These are phyloP conservation scores for Apotomis betuletana DNA, from an alignment of 2,888 invertebrate species.

Conservation along the genomic window DNA sequence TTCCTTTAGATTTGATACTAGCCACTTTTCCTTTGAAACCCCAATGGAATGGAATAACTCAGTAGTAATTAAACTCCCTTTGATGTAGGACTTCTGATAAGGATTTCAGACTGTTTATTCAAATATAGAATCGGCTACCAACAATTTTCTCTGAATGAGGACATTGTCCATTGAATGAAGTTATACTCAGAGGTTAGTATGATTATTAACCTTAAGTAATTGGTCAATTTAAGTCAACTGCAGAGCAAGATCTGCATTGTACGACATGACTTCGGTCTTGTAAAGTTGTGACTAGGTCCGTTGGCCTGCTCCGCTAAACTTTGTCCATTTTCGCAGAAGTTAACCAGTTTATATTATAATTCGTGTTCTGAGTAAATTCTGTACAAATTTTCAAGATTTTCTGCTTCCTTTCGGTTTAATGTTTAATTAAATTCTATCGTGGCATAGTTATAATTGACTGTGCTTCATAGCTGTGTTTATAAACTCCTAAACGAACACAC, in stretches of 20 bases:
- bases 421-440: neutral
- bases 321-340: slow-evolving; percentile 31
- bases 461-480: too few species aligned
- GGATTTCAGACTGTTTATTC: neutral
- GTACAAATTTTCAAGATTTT: neutral
- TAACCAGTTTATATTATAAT: slow-evolving; percentile 29
- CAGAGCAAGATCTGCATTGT: slow-evolving; percentile 37
- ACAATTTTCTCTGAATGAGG: slow-evolving; percentile 10
- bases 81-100: neutral
- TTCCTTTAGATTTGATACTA: neutral
- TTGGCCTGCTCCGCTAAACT: slow-evolving; percentile 21
- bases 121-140: neutral
- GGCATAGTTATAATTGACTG: too few species aligned
- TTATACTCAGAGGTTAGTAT: slow-evolving; percentile 26
- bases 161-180: slow-evolving; percentile 25
- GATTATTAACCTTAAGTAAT: slow-evolving; percentile 40
- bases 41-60: neutral
- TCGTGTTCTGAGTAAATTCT: slow-evolving; percentile 10
- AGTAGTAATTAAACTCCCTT: neutral
- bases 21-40: neutral
- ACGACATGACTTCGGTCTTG: slow-evolving; percentile 22
- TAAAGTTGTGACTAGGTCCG: slow-evolving; percentile 26
- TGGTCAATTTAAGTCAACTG: slow-evolving; percentile 34
- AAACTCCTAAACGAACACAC: too few species aligned
- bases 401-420: neutral